Evolutionary conservation across 2,888 invertebrate genomes (phyloP).

Genomic region (Euplagia quadripunctaria): DNA sequence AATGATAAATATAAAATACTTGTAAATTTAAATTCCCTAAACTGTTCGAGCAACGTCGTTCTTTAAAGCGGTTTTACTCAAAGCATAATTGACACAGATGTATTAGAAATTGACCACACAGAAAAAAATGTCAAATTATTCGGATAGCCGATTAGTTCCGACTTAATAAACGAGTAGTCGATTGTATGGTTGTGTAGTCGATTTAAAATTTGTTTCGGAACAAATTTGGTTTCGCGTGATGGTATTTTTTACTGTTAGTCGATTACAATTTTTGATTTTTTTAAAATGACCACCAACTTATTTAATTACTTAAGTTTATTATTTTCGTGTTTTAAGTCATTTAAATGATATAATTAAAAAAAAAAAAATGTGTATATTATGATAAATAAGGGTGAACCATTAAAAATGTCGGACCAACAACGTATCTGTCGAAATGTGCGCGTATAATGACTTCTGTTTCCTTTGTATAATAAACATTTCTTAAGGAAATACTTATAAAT

Average conservation of each 20-base stretch:
- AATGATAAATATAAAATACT: not conserved
- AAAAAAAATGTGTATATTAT: too few relatives aligned
- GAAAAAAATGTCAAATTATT: conserved; percentile 24
- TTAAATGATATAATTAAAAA: too few relatives aligned
- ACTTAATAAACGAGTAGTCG: conserved; percentile 23
- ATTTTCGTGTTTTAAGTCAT: too few relatives aligned
- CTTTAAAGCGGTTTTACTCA: not conserved
- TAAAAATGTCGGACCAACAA: too few relatives aligned
- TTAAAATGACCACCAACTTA: conserved; percentile 6
- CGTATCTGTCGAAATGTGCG: too few relatives aligned
- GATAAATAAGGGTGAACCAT: too few relatives aligned
- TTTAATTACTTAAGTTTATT: not conserved
- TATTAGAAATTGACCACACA: conserved; percentile 13
- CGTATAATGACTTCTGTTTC: too few relatives aligned
- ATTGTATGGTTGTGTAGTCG: conserved; percentile 17
- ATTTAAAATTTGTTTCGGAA: conserved; percentile 33
- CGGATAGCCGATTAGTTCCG: conserved; percentile 19
- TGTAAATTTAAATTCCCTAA: not conserved
- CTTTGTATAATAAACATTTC: too few relatives aligned
- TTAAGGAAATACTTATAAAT: too few relatives aligned
- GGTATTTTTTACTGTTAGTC: conserved; percentile 30
- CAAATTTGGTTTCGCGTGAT: conserved; percentile 25
- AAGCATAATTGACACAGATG: not conserved
- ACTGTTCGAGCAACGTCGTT: not conserved
- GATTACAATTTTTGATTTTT: conserved; percentile 22